Evolutionary conservation across 2,113 vertebrate species (phyloP).

Genomic region (Vulpes lagopus): DNA sequence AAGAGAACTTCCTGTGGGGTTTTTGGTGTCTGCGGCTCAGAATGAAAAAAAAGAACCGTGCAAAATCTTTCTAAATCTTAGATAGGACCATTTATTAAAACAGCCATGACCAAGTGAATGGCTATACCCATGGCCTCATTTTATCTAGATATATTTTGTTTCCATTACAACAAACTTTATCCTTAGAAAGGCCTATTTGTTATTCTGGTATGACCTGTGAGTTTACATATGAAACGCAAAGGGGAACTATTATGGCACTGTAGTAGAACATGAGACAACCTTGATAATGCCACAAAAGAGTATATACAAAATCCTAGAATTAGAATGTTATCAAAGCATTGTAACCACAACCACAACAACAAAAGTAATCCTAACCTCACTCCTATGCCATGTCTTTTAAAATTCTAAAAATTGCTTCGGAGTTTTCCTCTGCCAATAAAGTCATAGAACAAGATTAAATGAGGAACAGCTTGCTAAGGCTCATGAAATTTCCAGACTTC

Average conservation of each 20-base stretch:
- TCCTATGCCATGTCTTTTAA: background rate
- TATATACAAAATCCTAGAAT: background rate
- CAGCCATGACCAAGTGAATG: background rate
- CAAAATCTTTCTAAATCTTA: conserved; percentile 46
- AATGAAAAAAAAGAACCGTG: conserved; percentile 15
- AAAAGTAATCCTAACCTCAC: background rate
- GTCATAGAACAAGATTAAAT: background rate
- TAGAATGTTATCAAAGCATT: background rate
- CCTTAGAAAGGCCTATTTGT: background rate
- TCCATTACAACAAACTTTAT: background rate
- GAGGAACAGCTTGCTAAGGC: background rate
- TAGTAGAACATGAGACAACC: background rate
- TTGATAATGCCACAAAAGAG: background rate
- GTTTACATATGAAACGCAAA: conserved; percentile 11
- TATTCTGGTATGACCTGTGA: background rate
- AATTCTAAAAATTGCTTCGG: background rate
- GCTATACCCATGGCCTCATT: background rate
- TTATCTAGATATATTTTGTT: conserved; percentile 42
- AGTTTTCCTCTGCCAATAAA: background rate
- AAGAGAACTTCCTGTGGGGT: conserved; percentile 88
- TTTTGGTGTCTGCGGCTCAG: conserved; percentile 82
- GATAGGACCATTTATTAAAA: conserved; percentile 21
- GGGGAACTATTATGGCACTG: background rate
- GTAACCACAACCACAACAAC: background rate
- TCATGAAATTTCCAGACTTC: conserved; percentile 10